Percentiles rank a stretch among this genome's conserved stretches.
Evolutionary conservation across 1,140 invertebrate genomes (phyloP).

Genomic region (Sarcophaga bullata): DNA sequence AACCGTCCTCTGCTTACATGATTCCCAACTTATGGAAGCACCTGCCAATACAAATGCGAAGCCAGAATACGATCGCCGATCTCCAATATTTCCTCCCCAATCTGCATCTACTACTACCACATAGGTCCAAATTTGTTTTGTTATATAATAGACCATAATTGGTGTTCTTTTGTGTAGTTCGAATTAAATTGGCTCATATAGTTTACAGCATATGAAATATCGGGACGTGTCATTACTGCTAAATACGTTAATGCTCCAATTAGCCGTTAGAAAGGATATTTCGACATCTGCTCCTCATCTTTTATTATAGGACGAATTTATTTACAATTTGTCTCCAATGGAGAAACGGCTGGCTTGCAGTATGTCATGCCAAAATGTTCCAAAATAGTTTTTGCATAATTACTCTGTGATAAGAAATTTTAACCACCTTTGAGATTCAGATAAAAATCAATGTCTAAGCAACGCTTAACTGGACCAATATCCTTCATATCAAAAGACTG

Average conservation of each 20-base stretch:
- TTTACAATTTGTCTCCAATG: slow-evolving; percentile 35
- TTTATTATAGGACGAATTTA: not conserved
- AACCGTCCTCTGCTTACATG: too few species aligned
- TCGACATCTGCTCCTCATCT: slow-evolving; percentile 28
- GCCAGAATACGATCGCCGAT: slow-evolving; percentile 44
- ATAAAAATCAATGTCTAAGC: slow-evolving; percentile 17
- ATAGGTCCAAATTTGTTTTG: slow-evolving; percentile 61
- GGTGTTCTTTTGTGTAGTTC: slow-evolving; percentile 23
- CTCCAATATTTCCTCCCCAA: slow-evolving; percentile 7
- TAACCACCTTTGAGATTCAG: not conserved
- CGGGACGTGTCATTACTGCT: slow-evolving; percentile 58
- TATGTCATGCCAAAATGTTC: slow-evolving; percentile 44
- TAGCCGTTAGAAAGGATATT: slow-evolving; percentile 44
- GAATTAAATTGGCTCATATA: slow-evolving; percentile 66
- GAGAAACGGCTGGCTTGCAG: slow-evolving; percentile 30
- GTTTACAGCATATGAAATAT: slow-evolving; percentile 66
- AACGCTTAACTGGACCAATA: not conserved
- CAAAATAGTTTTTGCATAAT: slow-evolving; percentile 9
- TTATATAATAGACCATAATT: slow-evolving; percentile 49
- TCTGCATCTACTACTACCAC: slow-evolving; percentile 22
- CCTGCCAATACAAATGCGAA: too few species aligned
- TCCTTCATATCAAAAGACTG: slow-evolving; percentile 40
- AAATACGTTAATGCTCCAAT: slow-evolving; percentile 47
- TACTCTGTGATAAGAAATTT: not conserved
- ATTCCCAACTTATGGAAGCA: too few species aligned